These are phyloP conservation scores for Epizoanthus rinbou DNA, from an alignment of 92 coral and sea anemone genomes.

Conservation along the genomic window DNA sequence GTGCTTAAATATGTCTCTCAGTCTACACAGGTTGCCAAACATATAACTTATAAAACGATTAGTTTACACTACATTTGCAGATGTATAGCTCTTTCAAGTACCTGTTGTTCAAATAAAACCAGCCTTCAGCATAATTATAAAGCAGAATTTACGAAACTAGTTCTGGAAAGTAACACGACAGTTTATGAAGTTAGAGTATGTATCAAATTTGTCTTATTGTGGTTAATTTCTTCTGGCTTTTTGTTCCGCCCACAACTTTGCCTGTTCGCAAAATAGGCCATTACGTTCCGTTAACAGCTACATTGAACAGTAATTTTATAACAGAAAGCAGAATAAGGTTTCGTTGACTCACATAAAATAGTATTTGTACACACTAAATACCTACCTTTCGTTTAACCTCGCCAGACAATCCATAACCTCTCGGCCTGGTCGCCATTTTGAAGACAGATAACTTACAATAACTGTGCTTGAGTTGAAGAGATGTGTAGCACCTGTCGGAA, in stretches of 20 bases:
- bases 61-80: neutral
- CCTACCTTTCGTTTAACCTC: constrained; percentile 80
- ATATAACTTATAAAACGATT: neutral
- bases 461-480: neutral
- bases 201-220: no score
- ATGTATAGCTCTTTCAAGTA: neutral
- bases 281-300: neutral
- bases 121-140: neutral
- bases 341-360: neutral
- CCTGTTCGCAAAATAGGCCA: no score
- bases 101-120: neutral
- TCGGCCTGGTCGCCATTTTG: constrained; percentile 77
- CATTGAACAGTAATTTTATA: neutral
- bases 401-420: constrained; percentile 80
- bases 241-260: no score
- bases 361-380: neutral
- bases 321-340: neutral
- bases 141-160: neutral
- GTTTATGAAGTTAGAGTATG: no score
- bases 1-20: neutral
- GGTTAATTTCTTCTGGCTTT: no score
- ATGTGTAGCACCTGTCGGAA: neutral
- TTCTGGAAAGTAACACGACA: no score
- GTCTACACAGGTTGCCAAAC: neutral
- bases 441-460: neutral